Percentiles rank a stretch among this genome's conserved stretches.
These are phyloP conservation scores for Frankliniella fusca DNA, from an alignment of 2,888 invertebrate species.

Conservation along the genomic window DNA sequence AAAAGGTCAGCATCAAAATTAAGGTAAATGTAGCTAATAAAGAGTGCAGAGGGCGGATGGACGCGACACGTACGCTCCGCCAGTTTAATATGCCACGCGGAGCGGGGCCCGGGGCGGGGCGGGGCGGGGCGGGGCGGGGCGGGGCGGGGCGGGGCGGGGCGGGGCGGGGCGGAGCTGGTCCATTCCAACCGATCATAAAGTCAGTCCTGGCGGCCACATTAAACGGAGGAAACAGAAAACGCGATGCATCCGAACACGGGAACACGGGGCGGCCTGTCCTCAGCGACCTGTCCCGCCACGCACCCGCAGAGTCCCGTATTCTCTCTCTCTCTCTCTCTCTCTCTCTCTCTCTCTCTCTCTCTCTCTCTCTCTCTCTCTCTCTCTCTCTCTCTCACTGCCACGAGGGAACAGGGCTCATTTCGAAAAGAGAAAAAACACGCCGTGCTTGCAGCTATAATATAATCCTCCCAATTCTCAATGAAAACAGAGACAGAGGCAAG, in stretches of 20 bases:
- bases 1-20: conserved; percentile 34
- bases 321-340: no score
- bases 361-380: neutral
- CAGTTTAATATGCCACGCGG: conserved; percentile 6
- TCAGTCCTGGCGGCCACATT: neutral
- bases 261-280: no score
- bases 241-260: neutral
- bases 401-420: neutral
- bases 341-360: neutral
- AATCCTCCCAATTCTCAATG: neutral
- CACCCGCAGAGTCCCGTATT: neutral
- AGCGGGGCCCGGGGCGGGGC: no score
- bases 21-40: conserved; percentile 29
- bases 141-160: neutral
- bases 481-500: no score
- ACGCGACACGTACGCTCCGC: neutral
- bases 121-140: no score
- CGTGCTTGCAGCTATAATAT: neutral
- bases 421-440: neutral
- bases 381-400: neutral
- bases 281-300: neutral
- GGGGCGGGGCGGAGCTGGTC: neutral
- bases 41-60: neutral
- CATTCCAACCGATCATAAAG: neutral
- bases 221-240: neutral